Evolutionary conservation across 2,797 vertebrate species (phyloP).

Genomic region (Heteromormyrus szaboi): DNA sequence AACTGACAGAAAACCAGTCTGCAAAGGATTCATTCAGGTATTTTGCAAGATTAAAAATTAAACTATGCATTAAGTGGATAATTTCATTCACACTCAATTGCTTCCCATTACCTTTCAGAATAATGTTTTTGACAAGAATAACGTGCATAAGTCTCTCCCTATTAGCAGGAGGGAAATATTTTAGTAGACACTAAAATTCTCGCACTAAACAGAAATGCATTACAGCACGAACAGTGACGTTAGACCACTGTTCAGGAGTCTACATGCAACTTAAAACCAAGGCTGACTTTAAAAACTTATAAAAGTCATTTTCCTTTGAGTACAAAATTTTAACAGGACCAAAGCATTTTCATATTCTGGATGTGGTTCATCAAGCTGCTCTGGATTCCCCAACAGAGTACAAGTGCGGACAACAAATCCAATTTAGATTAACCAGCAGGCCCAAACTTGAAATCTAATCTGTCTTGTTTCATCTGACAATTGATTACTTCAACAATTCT

Average conservation of each 20-base stretch:
- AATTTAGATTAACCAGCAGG: slow-evolving; percentile 1
- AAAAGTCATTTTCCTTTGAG: background rate
- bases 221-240: background rate
- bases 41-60: background rate
- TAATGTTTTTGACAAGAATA: background rate
- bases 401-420: background rate
- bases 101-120: background rate
- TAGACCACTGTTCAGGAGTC: background rate
- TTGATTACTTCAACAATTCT: background rate
- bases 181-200: background rate
- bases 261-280: background rate
- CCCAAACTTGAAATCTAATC: slow-evolving; percentile 13
- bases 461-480: slow-evolving; percentile 8
- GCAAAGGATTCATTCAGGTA: background rate
- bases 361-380: background rate
- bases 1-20: background rate
- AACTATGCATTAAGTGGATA: background rate
- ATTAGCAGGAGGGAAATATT: background rate
- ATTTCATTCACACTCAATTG: background rate
- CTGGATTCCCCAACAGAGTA: background rate
- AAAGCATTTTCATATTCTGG: background rate
- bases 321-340: background rate
- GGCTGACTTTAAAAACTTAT: background rate
- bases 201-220: background rate
- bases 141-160: background rate